Evolutionary conservation across 2,113 vertebrate genomes (phyloP).

Genomic region (Bos taurus): ARS-UCD2.0 NC_037336.1:64760001-64760500

Average conservation of each 20-base stretch:
- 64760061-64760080: not conserved
- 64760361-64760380: constrained; percentile 67
- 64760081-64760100: not conserved
- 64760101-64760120: not conserved
- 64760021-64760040: not conserved
- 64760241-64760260: constrained; percentile 53
- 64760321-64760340: constrained; percentile 43
- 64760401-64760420: constrained; percentile 77
- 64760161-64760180: not conserved
- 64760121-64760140: constrained; percentile 22
- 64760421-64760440: constrained; percentile 74
- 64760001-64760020: not conserved
- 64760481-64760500: constrained; percentile 65
- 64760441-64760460: constrained; percentile 68
- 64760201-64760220: not conserved
- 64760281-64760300: constrained; percentile 24
- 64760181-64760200: not conserved
- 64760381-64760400: constrained; percentile 76
- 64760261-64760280: constrained; percentile 32
- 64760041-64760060: not conserved
- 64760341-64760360: constrained; percentile 73
- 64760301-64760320: not conserved
- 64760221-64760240: not conserved
- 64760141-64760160: constrained; percentile 52
- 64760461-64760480: constrained; percentile 72